phyloP scores from a whole-genome alignment of 2,888 invertebrate genomes.

The Thera obeliscata region DNA sequence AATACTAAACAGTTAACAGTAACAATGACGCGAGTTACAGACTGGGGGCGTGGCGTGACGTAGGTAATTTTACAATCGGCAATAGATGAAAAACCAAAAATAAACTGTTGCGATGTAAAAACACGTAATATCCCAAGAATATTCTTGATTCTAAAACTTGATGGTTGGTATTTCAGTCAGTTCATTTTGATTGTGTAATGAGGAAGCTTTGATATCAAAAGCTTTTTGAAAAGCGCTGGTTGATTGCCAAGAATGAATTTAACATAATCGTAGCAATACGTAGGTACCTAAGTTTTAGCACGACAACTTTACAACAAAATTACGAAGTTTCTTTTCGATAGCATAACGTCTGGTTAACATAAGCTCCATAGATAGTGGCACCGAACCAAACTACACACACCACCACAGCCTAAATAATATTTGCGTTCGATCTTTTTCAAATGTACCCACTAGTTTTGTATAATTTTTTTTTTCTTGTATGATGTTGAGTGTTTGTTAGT shows the following conservation, averaged over 20 bases:
- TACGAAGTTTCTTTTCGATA: too few relatives aligned
- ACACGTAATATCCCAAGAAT: constrained; percentile 1
- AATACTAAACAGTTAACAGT: constrained; percentile 11
- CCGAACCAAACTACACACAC: too few relatives aligned
- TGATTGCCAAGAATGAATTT: constrained; percentile 15
- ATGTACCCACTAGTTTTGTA: too few relatives aligned
- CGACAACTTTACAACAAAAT: too few relatives aligned
- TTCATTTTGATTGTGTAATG: not conserved
- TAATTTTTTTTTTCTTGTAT: too few relatives aligned
- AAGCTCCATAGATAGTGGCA: too few relatives aligned
- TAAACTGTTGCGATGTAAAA: constrained; percentile 22
- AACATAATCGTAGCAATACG: not conserved
- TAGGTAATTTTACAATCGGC: constrained; percentile 2
- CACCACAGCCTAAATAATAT: too few relatives aligned
- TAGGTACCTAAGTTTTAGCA: too few relatives aligned
- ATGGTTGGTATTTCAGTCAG: not conserved
- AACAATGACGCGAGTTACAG: constrained; percentile 29
- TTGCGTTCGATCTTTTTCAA: too few relatives aligned
- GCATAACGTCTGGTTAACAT: too few relatives aligned
- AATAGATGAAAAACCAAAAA: not conserved
- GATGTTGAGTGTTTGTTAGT: too few relatives aligned
- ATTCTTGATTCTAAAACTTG: not conserved
- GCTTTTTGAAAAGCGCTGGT: constrained; percentile 3
- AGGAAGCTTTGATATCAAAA: constrained; percentile 8
- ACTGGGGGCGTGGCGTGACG: constrained; percentile 40